These are phyloP conservation scores for Onthophagus taurus DNA, from an alignment of 1,140 invertebrate genomes.

Conservation along the genomic window DNA sequence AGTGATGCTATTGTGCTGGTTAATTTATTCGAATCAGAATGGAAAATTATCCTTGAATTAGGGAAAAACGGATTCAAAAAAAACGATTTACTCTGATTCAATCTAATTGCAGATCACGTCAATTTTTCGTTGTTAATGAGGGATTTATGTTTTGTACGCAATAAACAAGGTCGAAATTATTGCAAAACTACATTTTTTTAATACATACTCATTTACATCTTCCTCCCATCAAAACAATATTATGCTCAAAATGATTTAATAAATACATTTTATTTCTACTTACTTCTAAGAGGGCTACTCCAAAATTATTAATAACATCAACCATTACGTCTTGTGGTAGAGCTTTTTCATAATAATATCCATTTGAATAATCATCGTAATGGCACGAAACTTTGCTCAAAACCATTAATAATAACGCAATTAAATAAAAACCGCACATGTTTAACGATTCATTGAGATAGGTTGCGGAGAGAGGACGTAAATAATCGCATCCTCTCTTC, in stretches of 20 bases:
- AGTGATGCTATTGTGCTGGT: too few relatives aligned
- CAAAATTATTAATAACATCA: slow-evolving; percentile 65
- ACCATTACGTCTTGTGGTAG: slow-evolving; percentile 61
- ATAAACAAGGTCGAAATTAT: too few relatives aligned
- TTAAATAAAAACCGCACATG: slow-evolving; percentile 1
- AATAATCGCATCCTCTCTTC: background rate
- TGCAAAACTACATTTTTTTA: background rate
- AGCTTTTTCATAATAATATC: slow-evolving; percentile 10
- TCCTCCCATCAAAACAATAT: background rate
- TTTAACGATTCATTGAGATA: slow-evolving; percentile 1
- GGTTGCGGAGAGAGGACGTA: background rate
- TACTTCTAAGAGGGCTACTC: slow-evolving; percentile 57
- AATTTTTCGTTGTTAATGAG: too few relatives aligned
- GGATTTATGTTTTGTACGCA: too few relatives aligned
- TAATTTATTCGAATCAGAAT: too few relatives aligned
- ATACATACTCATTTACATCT: background rate
- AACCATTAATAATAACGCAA: background rate
- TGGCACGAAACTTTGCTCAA: slow-evolving; percentile 3
- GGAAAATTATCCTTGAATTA: too few relatives aligned
- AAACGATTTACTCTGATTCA: too few relatives aligned
- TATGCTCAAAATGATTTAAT: background rate
- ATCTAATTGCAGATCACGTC: too few relatives aligned
- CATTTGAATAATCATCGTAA: slow-evolving; percentile 5
- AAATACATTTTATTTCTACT: slow-evolving; percentile 27
- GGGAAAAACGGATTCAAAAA: too few relatives aligned